Conservation (phyloP, 2,888 invertebrate species). For the Octonoba sinensis region DNA sequence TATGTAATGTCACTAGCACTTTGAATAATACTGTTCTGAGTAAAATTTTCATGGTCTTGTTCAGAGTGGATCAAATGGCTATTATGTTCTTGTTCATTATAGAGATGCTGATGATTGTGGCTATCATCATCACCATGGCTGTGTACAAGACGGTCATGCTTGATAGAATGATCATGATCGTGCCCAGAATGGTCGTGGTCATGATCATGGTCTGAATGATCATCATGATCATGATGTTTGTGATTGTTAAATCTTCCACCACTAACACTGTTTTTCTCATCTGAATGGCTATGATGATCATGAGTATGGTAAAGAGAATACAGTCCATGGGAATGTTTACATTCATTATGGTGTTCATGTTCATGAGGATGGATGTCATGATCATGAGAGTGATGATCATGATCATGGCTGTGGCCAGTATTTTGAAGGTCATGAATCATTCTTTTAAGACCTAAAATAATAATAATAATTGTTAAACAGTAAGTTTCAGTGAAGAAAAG, state of each 20-base stretch:
- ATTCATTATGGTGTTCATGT: slow-evolving; percentile 24
- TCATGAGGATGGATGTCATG: slow-evolving; percentile 28
- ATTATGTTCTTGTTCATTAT: slow-evolving; percentile 17
- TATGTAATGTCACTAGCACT: not conserved
- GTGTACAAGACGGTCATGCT: slow-evolving; percentile 1
- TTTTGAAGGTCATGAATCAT: slow-evolving; percentile 52
- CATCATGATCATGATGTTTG: slow-evolving; percentile 12
- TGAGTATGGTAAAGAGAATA: not conserved
- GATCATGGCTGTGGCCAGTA: slow-evolving; percentile 29
- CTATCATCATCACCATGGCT: slow-evolving; percentile 3
- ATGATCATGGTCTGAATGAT: slow-evolving; percentile 10
- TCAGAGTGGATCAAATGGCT: not conserved
- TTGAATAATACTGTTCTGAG: not conserved
- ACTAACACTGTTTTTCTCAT: not conserved
- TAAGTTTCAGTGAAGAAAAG: not conserved
- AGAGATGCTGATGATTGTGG: slow-evolving; percentile 11
- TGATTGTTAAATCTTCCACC: not conserved
- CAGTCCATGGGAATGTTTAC: slow-evolving; percentile 17
- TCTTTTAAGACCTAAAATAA: slow-evolving; percentile 37
- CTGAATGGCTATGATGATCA: slow-evolving; percentile 9
- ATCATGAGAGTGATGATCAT: slow-evolving; percentile 36
- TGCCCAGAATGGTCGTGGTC: slow-evolving; percentile 21
- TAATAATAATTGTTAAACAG: not conserved
- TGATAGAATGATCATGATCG: slow-evolving; percentile 19
- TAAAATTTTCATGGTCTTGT: not conserved